phyloP scores from a whole-genome alignment of 2,797 vertebrate genomes.

The Phoebastria nigripes region DNA sequence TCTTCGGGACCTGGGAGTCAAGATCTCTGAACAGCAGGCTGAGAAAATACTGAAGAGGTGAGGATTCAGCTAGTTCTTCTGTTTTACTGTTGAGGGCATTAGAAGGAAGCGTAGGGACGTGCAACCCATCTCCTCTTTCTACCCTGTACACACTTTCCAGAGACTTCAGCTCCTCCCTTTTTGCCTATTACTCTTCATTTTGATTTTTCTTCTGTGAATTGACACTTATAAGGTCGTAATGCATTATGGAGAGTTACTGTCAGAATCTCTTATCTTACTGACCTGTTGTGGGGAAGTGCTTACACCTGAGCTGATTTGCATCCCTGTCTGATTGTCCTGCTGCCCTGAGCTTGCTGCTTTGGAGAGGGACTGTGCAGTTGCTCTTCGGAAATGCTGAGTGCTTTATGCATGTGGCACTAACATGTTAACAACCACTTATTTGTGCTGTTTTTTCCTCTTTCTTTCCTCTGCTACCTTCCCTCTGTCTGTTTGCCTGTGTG shows the following conservation, averaged over 20 bases:
- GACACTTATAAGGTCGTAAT: not conserved
- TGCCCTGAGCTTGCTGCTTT: not conserved
- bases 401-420: conserved; percentile 56
- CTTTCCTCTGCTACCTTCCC: conserved; percentile 75
- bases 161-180: not conserved
- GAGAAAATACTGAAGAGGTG: conserved; percentile 94
- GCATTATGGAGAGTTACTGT: not conserved
- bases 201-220: not conserved
- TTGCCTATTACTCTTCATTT: not conserved
- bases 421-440: conserved; percentile 66
- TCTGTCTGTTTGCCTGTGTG: conserved; percentile 80
- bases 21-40: conserved; percentile 94
- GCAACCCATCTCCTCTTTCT: not conserved
- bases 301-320: not conserved
- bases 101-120: not conserved
- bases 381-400: conserved; percentile 6
- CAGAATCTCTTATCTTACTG: not conserved
- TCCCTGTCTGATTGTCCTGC: conserved; percentile 15
- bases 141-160: not conserved
- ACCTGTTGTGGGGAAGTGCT: not conserved
- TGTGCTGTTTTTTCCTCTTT: conserved; percentile 77
- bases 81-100: not conserved
- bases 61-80: not conserved
- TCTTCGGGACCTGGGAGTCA: conserved; percentile 91
- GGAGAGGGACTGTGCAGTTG: not conserved